Evolutionary conservation across 64 coral and sea anemone species (phyloP).

Genomic region (Montipora foliosa): DNA sequence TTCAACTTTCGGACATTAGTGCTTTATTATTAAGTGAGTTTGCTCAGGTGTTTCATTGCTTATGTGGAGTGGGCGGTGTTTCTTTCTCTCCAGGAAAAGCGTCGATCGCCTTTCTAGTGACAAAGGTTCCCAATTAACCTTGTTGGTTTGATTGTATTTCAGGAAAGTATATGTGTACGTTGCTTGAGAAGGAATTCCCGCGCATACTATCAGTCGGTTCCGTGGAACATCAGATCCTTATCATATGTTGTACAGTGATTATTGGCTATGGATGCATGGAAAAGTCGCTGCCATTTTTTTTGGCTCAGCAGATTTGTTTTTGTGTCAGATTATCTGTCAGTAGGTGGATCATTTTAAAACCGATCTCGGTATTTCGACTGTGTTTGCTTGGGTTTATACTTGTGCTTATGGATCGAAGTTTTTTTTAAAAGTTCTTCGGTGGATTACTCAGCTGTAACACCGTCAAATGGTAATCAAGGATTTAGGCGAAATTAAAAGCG

Average conservation of each 20-base stretch:
- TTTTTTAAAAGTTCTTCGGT: conserved; percentile 5
- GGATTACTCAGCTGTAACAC: background rate
- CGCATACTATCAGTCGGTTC: background rate
- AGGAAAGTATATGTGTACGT: conserved; percentile 92
- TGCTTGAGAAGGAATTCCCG: conserved; percentile 51
- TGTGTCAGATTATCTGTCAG: background rate
- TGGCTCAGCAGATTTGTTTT: background rate
- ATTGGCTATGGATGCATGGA: background rate
- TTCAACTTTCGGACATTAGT: too few species aligned
- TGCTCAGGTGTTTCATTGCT: too few species aligned
- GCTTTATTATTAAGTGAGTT: too few species aligned
- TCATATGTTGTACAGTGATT: background rate
- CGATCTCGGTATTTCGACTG: background rate
- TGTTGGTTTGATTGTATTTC: background rate
- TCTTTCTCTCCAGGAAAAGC: too few species aligned
- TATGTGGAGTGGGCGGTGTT: too few species aligned
- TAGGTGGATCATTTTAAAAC: background rate
- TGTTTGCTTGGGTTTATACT: background rate
- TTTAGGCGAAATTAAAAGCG: background rate
- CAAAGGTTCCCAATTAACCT: background rate
- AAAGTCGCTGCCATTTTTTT: background rate
- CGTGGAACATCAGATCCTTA: background rate
- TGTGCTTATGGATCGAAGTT: background rate
- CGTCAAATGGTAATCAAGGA: background rate
- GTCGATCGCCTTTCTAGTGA: background rate